Evolutionary conservation across 2,113 vertebrate genomes (phyloP).

Genomic region (Eretmochelys imbricata): DNA sequence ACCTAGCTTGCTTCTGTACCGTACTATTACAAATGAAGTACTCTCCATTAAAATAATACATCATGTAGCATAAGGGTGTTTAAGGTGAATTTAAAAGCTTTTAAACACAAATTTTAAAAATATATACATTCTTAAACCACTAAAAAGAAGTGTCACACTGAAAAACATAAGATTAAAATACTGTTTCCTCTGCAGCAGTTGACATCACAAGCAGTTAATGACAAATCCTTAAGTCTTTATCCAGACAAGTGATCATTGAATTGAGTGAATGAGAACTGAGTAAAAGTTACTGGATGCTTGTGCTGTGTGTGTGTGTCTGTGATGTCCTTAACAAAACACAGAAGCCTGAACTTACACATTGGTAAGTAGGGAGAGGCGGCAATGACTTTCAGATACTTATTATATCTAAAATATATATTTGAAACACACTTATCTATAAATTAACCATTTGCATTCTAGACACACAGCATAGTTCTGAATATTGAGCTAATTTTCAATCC

Average conservation of each 20-base stretch:
- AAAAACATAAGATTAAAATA: background rate
- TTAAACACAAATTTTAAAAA: background rate
- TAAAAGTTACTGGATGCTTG: no score
- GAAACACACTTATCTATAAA: background rate
- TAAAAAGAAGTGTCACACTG: no score
- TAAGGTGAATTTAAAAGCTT: background rate
- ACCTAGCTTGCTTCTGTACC: background rate
- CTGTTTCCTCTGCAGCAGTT: background rate
- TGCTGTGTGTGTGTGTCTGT: no score
- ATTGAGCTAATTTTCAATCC: no score
- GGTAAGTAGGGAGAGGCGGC: no score
- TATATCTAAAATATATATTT: background rate
- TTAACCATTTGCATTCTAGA: background rate
- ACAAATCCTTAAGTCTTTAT: background rate
- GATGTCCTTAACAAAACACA: no score
- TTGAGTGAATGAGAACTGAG: no score
- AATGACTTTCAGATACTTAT: no score
- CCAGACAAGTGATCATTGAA: no score
- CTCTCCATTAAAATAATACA: background rate
- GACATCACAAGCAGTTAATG: background rate
- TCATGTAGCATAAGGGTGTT: background rate
- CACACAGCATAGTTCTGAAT: no score
- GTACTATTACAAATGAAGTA: background rate
- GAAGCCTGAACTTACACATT: no score
- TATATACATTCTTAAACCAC: no score